Conservation (phyloP, 2,888 invertebrate genomes). For the Epistrophella euchroma region DNA sequence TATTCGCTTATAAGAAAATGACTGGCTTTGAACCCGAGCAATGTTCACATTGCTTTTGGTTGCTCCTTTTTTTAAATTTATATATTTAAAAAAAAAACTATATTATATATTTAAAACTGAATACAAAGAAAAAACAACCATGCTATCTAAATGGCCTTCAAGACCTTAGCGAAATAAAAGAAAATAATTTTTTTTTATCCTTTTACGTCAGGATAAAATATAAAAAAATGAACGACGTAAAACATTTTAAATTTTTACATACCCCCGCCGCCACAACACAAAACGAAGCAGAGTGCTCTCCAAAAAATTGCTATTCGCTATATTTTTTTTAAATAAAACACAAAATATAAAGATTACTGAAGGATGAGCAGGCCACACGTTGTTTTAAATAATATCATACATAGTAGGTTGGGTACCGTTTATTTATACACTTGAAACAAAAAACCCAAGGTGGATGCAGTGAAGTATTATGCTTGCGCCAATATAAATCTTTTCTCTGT, state of each 20-base stretch:
- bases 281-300: neutral
- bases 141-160: constrained; percentile 38
- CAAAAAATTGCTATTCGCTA: constrained; percentile 21
- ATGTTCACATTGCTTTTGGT: constrained; percentile 13
- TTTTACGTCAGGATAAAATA: neutral
- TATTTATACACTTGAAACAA: constrained; percentile 37
- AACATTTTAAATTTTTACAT: constrained; percentile 20
- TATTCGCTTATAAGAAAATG: constrained; percentile 11
- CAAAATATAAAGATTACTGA: constrained; percentile 24
- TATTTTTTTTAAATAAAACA: constrained; percentile 12
- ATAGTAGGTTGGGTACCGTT: constrained; percentile 9
- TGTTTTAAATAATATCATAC: constrained; percentile 53
- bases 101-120: constrained; percentile 44
- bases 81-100: neutral
- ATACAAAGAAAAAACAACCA: constrained; percentile 28
- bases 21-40: constrained; percentile 2
- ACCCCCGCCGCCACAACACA: neutral
- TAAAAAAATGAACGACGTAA: neutral
- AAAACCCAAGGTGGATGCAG: constrained; percentile 55
- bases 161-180: constrained; percentile 28
- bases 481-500: constrained; percentile 70
- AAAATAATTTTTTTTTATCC: constrained; percentile 5
- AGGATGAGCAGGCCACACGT: constrained; percentile 26
- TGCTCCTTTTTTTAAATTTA: neutral
- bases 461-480: constrained; percentile 67